Evolutionary conservation across 1,140 invertebrate species (phyloP).

Genomic region (Andrena cerasifolii): DNA sequence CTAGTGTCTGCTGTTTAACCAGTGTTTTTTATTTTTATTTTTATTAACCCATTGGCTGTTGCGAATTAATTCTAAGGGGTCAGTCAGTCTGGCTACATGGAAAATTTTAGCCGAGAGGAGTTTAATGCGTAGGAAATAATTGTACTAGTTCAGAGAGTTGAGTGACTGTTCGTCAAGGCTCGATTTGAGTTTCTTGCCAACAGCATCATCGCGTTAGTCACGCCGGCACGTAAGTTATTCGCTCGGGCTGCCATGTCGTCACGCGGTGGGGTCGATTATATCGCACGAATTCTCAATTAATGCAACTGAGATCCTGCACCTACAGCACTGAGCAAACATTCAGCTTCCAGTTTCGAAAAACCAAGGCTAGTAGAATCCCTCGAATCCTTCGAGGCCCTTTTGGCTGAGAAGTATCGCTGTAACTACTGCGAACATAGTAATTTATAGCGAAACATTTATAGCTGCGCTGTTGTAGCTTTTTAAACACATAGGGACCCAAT

Average conservation of each 20-base stretch:
- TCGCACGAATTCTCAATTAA: background rate
- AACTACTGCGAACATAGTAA: no score
- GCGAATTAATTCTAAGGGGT: no score
- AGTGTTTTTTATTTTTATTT: background rate
- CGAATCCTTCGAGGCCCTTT: no score
- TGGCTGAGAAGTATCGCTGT: no score
- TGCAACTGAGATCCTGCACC: background rate
- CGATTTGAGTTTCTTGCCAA: conserved; percentile 7
- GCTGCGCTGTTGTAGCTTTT: no score
- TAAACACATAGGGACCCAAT: no score
- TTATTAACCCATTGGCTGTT: background rate
- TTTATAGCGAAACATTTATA: no score
- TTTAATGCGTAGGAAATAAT: background rate
- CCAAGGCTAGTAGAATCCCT: no score
- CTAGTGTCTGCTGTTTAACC: background rate
- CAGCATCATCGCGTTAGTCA: background rate
- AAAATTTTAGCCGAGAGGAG: no score
- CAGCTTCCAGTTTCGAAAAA: no score
- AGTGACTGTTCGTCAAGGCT: background rate
- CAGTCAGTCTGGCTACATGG: no score
- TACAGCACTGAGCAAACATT: no score
- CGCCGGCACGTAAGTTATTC: background rate
- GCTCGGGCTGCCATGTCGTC: background rate
- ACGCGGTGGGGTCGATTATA: conserved; percentile 11
- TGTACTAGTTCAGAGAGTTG: background rate